Base-by-base conservation (phyloP, 2,888 invertebrate genomes). In the Sipha maydis region DNA sequence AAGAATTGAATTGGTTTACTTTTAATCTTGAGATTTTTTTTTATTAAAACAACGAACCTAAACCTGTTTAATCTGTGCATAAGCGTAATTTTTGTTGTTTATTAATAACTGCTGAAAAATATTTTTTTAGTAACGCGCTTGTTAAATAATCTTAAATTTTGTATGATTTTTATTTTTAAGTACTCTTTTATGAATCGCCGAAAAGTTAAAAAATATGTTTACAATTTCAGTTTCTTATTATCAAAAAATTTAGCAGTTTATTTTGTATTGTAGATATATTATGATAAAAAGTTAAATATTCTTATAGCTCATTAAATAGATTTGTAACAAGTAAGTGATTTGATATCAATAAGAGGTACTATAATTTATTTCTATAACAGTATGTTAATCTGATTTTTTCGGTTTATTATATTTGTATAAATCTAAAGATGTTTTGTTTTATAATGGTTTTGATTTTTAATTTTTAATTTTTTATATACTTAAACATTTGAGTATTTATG, bases 181-280 rank as follows among this genome's bases (percentile, higher is more conserved):
- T 8, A 17, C 8, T 0, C 38, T 79, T 34, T 61, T 34, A n/a
- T 61, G 38, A 61, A n/a, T 61, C 1, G 61, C n/a, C 14, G 8
- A 61, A 61, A 79, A 61, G n/a, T 79, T 79, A 38, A 38, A 61
- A 79, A 79, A 61, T 61, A 79, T 79, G n/a, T 38, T 17, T 17
- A 61, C 8, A 38, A 61, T 61, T 79, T 73, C 21, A 79, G 17
- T 79, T 79, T 25, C 25, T 11, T 61, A 79, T 1, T 79, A n/a
- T 5, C 17, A 38, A 79, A 61, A 38, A 14, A 8, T 61, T 61
- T 38, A 79, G 7, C 61, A 79, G 14, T 34, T 19, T 34, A 34
- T 34, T 34, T 34, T 34, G 34, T 34, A 3, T 34, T 34, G 34
- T 34, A 34, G 34, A 8, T 19, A 61, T 61, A 21, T 21, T 61